Evolutionary conservation across 30 jellyfish, hydroid and myxozoan genomes (phyloP), one percentile per base, ranked within the genome.

Genomic region (Morbakka virulenta): DNA sequence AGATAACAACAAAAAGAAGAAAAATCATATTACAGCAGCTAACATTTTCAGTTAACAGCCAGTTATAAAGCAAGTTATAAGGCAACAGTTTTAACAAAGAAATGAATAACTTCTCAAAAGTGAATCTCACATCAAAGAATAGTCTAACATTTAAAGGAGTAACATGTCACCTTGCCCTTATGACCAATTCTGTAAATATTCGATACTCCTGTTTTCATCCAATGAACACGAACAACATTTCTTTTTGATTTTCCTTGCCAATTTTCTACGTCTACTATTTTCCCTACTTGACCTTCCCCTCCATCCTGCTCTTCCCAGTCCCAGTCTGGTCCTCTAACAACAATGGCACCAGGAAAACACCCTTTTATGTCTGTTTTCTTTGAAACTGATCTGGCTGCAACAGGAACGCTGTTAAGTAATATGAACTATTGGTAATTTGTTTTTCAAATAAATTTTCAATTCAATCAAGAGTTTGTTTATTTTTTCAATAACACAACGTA

Each of bases 231-330:
- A 0, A 84, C 93, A 29, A 81, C 93, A 29, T 81, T 81, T 50
- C 93, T 69, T 34, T 82, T 51, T 47, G 69, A 81, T 41, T 81
- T 81, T 72, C 93, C 70, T 50, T 81, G 85, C 33, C 69, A 81
- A 26, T 68, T 82, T 29, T 81, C 83, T 21, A 81, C 62, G 35
- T 81, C 93, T 52, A 82, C 35, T 12, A 81, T 72, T 23, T 81
- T 70, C 22, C 93, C 93, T 13, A 81, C 72, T 50, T 81, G 93
- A 13, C 93, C 93, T 4, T 81, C 93, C 25, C 93, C 93, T 0
- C 93, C 93, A 53, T 81, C 93, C 52, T 81, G 93, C 32, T 81
- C 93, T 24, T 81, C 93, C 93, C 93, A 81, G 28, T 81, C 93
- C 93, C 93, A 81, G 72, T 76, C 69, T 12, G 33, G 71, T 2